Evolutionary conservation across 2,797 vertebrate genomes (phyloP).

Genomic region (Lycodopsis pacificus): DNA sequence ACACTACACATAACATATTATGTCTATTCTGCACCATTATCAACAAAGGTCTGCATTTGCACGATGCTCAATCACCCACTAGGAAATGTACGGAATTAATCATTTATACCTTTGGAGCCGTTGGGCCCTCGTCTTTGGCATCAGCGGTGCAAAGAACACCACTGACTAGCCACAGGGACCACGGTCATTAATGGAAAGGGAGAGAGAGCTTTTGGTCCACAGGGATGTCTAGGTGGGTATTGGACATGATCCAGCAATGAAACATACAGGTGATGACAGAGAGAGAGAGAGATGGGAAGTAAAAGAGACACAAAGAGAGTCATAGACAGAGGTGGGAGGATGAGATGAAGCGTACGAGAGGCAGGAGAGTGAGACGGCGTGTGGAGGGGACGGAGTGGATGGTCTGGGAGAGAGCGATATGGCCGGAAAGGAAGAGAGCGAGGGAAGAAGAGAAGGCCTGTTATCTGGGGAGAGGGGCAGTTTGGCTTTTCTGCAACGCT

Average conservation of each 20-base stretch:
- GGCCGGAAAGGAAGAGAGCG: conserved; percentile 28
- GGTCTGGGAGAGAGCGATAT: conserved; percentile 40
- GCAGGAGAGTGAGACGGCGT: conserved; percentile 4
- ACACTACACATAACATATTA: conserved; percentile 22
- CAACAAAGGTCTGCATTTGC: conserved; percentile 12
- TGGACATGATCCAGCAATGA: conserved; percentile 58
- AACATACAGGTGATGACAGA: conserved; percentile 49
- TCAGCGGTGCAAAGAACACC: conserved; percentile 40
- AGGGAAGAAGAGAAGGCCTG: conserved; percentile 31
- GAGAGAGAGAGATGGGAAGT: conserved; percentile 10
- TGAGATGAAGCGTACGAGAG: conserved; percentile 45
- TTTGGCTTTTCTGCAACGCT: conserved; percentile 55
- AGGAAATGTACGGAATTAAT: conserved; percentile 62
- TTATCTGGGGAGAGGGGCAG: conserved; percentile 63
- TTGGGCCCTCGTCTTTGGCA: conserved; percentile 20
- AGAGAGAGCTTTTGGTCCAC: conserved; percentile 44
- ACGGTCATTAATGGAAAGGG: conserved; percentile 56
- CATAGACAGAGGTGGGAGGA: conserved; percentile 21
- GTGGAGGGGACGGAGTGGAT: conserved; percentile 13
- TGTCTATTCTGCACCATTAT: conserved; percentile 41
- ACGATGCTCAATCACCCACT: conserved; percentile 21
- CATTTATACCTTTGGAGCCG: conserved; percentile 55
- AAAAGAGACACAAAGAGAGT: conserved; percentile 38
- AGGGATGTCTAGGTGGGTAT: conserved; percentile 32
- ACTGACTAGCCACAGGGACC: conserved; percentile 39